Base-by-base conservation (phyloP, 2,888 invertebrate genomes). In the Acleris cristana region DNA sequence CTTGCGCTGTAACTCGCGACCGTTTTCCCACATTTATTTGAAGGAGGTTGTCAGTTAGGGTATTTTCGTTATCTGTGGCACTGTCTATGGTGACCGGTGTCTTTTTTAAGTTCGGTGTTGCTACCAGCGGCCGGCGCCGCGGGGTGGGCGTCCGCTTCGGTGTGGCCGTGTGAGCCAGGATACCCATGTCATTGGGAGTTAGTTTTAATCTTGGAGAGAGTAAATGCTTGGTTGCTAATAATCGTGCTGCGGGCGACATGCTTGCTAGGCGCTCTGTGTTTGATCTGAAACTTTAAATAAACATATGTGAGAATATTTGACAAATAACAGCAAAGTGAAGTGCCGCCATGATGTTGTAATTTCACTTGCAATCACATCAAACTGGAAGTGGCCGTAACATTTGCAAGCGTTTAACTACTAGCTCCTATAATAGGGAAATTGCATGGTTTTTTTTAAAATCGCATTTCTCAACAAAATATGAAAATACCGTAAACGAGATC, bases 231-330 rank as follows among this genome's bases (percentile, higher is more conserved):
- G 96, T 96, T 5, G 98, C 98, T 45, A 99, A 91, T 74, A 96
- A 95, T 72, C 97, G 95, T 0, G 99, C 99, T 0, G 99, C 99
- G 0, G 99, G 99, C 0, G 99, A 99, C 97, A 99, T 97, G 65
- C 96, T 96, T 5, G 96, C 96, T 49, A 99, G 87, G 2, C 98
- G 95, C 71, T 98, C 98, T 23, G 96, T 94, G 56, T 95, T 94
- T 2, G 96, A 89, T 77, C 92, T 87, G 83, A 89, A 92, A 83
- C 92, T 90, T 7, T 45, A 16, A 45, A 7, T 16, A 45, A 45
- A 45, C 45, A 14, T 2, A 10, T 12, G 34, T 34, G 10, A 34
- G 34, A 30, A 30, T 7, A 30, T 7, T 30, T 30, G 26, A 7
- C 26, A 30, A 30, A 7, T 30, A 30, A 30, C 26, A 30, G 7